Percentiles rank a stretch among this genome's conserved stretches.
Evolutionary conservation across 2,888 invertebrate species (phyloP).

Genomic region (Hirudinaria manillensis): DNA sequence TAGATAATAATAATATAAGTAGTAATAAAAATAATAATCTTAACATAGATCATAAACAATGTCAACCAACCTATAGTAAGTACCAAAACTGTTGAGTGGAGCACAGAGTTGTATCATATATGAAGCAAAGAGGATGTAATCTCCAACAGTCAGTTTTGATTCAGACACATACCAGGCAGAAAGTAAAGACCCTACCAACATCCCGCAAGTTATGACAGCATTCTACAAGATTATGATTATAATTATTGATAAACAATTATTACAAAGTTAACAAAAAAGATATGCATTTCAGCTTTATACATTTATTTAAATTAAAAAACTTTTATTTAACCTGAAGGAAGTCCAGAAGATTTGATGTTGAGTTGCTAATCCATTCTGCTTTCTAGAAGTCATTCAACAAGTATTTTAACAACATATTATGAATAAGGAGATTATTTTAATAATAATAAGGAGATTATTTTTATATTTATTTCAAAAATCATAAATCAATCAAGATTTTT

Average conservation of each 20-base stretch:
- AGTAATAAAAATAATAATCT: no score
- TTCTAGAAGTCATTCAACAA: constrained; percentile 56
- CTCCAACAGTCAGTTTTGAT: constrained; percentile 73
- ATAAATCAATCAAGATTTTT: neutral
- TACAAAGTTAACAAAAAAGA: neutral
- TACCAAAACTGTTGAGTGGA: constrained; percentile 95
- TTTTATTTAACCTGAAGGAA: constrained; percentile 53
- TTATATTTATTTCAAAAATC: neutral
- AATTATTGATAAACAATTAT: neutral
- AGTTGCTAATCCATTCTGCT: constrained; percentile 80
- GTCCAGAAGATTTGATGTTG: constrained; percentile 83
- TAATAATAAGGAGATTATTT: neutral
- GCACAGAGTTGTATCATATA: constrained; percentile 87
- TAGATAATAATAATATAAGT: no score
- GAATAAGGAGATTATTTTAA: neutral
- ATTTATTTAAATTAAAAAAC: neutral
- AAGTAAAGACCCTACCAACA: constrained; percentile 77
- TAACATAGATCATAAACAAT: neutral
- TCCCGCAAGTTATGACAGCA: constrained; percentile 75
- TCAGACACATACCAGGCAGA: constrained; percentile 77
- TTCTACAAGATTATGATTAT: constrained; percentile 65
- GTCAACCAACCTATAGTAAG: constrained; percentile 76
- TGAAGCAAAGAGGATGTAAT: constrained; percentile 89
- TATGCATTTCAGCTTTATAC: no score
- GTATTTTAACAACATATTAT: neutral